Evolutionary conservation across 2,888 invertebrate genomes (phyloP).

Genomic region (Oxyscelio sp.): DNA sequence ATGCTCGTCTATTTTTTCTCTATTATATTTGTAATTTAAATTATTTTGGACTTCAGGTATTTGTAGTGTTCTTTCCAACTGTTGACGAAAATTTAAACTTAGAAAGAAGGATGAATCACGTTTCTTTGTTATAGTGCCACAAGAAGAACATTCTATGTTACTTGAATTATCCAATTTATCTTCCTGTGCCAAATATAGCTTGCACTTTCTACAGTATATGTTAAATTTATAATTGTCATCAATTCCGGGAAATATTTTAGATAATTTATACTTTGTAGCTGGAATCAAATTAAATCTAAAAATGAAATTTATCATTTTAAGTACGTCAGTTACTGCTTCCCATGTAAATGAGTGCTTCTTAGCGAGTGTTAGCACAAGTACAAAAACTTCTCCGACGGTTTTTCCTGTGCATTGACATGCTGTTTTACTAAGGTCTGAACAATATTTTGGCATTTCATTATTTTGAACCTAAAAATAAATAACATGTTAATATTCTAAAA

Average conservation of each 20-base stretch:
- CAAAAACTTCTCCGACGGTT: too few relatives aligned
- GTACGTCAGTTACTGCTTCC: too few relatives aligned
- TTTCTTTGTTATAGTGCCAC: neutral
- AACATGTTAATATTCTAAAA: too few relatives aligned
- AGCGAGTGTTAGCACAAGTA: too few relatives aligned
- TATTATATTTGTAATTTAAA: constrained; percentile 4
- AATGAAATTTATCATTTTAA: too few relatives aligned
- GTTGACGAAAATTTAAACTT: constrained; percentile 7
- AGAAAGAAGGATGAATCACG: constrained; percentile 17
- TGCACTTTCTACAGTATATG: constrained; percentile 15
- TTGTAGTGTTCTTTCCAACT: constrained; percentile 5
- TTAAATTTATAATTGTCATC: neutral
- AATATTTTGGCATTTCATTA: too few relatives aligned
- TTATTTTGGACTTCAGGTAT: neutral
- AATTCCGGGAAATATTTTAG: constrained; percentile 1
- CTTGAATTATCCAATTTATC: neutral
- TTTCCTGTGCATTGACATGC: too few relatives aligned
- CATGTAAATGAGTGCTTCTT: too few relatives aligned
- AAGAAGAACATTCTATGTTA: neutral
- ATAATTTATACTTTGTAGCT: constrained; percentile 28
- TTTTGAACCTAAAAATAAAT: too few relatives aligned
- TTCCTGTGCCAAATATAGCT: neutral
- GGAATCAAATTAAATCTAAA: too few relatives aligned
- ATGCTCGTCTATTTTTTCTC: constrained; percentile 3
- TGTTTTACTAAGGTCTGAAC: too few relatives aligned